Percentiles rank a stretch among this genome's conserved stretches.
Evolutionary conservation across 2,113 vertebrate species (phyloP).

Genomic region (Morone chrysops): DNA sequence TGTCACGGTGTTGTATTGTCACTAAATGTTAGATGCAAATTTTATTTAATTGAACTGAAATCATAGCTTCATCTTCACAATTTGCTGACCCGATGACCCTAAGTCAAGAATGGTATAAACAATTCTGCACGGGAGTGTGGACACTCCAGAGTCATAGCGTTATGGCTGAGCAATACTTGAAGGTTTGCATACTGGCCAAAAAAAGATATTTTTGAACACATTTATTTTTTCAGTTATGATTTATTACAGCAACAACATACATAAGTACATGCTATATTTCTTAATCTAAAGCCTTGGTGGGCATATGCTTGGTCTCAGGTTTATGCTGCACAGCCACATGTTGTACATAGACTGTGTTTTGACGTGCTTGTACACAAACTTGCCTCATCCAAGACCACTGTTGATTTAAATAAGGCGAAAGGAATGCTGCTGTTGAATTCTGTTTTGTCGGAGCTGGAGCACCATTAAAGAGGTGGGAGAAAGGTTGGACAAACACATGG

Average conservation of each 20-base stretch:
- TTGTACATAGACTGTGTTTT: constrained; percentile 55
- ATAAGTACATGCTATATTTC: constrained; percentile 7
- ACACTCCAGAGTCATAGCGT: not conserved
- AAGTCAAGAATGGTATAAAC: not conserved
- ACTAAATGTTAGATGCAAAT: not conserved
- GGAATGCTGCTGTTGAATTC: constrained; percentile 71
- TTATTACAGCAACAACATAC: not conserved
- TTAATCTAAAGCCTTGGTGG: not conserved
- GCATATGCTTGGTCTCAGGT: constrained; percentile 29
- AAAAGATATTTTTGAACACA: not conserved
- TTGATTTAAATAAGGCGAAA: constrained; percentile 62
- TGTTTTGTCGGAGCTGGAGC: constrained; percentile 18
- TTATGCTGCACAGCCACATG: constrained; percentile 17
- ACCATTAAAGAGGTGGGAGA: constrained; percentile 9
- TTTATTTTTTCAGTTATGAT: constrained; percentile 2
- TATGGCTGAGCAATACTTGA: constrained; percentile 37
- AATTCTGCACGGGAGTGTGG: not conserved
- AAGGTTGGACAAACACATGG: not conserved
- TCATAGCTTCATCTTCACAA: not conserved
- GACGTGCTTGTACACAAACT: constrained; percentile 61
- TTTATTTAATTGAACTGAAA: constrained; percentile 16
- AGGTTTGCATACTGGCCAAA: constrained; percentile 23
- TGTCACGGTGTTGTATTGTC: not conserved
- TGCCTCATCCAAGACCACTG: constrained; percentile 48
- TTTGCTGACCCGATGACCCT: not conserved